Base-by-base conservation (phyloP, 2,113 vertebrate genomes). In the Thunnus thynnus region DNA sequence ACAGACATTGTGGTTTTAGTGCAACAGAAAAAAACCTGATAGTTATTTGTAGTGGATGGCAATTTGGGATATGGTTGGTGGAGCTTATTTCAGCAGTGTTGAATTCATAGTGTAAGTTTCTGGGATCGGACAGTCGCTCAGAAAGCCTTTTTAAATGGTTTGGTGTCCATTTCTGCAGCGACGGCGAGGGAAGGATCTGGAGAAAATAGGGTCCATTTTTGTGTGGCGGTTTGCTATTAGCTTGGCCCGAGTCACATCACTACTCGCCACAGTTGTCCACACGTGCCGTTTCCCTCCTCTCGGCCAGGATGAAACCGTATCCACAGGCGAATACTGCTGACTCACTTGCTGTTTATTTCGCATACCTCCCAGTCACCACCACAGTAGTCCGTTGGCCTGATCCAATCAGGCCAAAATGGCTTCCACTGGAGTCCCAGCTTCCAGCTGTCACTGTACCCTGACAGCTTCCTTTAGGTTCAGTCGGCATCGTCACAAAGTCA, bases 1-100 rank as follows among this genome's bases (percentile, higher is more conserved):
- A 91, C 91, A 91, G 89, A 87, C 90, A 88, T 90, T 79, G 79
- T 88, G 85, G 87, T 89, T 91, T 87, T 91, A 92, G 92, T 92
- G 90, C 91, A 93, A 92, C 83, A 86, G 80, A 90, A 86, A 82
- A 88, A 89, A 91, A 80, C 87, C 87, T 90, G 90, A 92, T 88
- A 36, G 78, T 85, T 78, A 70, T 36, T 85, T 77, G 17, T 32
- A 65, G 89, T 81, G 85, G 83, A 82, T 86, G 87, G 84, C 68
- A 66, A n/a, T 50, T 78, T 10, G 72, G 82, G 79, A 75, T 67
- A 14, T 79, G 82, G 46, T 82, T 41, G 84, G 76, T 78, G 84
- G 89, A 85, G 76, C 75, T 83, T 41, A 70, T 80, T 71, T 79
- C 85, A 85, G 85, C 78, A 72, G 76, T 73, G 78, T 73, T 61